Conservation (phyloP, 1,140 invertebrate species). For the Melitaea cinxia region DNA sequence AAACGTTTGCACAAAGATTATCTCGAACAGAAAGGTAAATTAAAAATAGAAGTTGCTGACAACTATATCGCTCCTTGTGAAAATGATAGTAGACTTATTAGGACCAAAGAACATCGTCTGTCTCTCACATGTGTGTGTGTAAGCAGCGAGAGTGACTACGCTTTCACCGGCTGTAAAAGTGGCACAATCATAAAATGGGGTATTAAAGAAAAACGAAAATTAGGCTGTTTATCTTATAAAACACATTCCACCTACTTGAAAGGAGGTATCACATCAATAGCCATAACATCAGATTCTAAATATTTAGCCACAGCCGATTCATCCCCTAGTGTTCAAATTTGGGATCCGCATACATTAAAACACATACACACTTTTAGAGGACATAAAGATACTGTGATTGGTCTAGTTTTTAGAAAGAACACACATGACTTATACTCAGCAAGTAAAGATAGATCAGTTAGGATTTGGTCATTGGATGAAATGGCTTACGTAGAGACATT, state of each 20-base stretch:
- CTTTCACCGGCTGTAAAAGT: conserved; percentile 95
- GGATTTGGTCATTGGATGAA: conserved; percentile 97
- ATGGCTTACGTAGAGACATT: conserved; percentile 98
- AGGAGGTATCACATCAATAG: conserved; percentile 85
- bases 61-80: conserved; percentile 81
- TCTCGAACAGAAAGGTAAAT: conserved; percentile 91
- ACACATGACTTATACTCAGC: conserved; percentile 95
- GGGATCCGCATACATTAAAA: conserved; percentile 89
- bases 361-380: conserved; percentile 92
- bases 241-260: conserved; percentile 80
- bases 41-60: conserved; percentile 88
- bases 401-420: conserved; percentile 92
- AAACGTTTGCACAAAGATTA: conserved; percentile 91
- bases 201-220: conserved; percentile 81
- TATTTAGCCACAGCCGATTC: conserved; percentile 92
- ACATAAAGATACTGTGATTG: conserved; percentile 88
- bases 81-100: conserved; percentile 81
- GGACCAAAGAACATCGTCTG: conserved; percentile 88
- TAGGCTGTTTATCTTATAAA: conserved; percentile 81
- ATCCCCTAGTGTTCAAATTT: conserved; percentile 90
- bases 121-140: conserved; percentile 92
- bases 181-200: conserved; percentile 93
- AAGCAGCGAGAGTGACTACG: conserved; percentile 87
- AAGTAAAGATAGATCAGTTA: conserved; percentile 92
- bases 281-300: conserved; percentile 92